Conservation (phyloP, 2,113 vertebrate species). For the Corythornis cristatus region DNA sequence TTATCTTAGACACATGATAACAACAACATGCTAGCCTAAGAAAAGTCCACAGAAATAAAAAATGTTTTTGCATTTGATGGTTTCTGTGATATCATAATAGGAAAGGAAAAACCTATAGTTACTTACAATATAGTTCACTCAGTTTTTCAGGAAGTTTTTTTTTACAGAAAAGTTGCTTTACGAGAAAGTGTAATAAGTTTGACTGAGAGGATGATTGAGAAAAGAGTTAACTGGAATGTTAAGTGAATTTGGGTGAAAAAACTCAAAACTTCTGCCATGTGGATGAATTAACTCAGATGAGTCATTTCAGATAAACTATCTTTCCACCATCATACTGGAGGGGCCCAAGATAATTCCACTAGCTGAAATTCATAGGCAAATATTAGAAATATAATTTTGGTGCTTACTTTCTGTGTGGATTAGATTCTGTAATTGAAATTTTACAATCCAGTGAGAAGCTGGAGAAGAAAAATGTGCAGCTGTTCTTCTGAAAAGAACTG, state of each 20-base stretch:
- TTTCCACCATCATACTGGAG: not conserved
- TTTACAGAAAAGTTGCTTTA: not conserved
- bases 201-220: not conserved
- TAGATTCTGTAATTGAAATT: not conserved
- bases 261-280: accelerated
- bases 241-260: not conserved
- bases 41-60: not conserved
- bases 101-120: not conserved
- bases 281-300: not conserved
- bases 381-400: not conserved
- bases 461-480: not conserved
- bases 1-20: not conserved
- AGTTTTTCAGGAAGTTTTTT: not conserved
- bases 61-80: not conserved
- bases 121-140: not conserved
- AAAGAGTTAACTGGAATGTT: not conserved
- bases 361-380: not conserved
- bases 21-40: not conserved
- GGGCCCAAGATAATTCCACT: not conserved
- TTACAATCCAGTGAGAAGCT: not conserved
- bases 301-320: not conserved
- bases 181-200: not conserved
- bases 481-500: not conserved
- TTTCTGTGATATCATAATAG: not conserved
- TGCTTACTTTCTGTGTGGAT: not conserved